A percentile compares a stretch with the other conserved stretches of the same genome.
Conservation (phyloP, 2,888 invertebrate species). For the Metalampra italica region DNA sequence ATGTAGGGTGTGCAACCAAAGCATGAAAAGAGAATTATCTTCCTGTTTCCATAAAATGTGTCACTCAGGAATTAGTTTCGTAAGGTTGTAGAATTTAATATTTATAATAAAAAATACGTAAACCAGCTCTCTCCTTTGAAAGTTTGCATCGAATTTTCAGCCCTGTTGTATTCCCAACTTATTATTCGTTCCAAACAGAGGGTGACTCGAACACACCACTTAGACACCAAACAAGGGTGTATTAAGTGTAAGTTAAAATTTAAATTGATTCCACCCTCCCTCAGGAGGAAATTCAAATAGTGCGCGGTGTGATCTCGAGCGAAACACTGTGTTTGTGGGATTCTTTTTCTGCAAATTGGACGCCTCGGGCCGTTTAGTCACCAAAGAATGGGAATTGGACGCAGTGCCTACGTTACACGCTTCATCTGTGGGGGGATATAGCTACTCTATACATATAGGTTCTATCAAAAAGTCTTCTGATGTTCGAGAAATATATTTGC, state of each 20-base stretch:
- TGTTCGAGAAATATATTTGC: background rate
- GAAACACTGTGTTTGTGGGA: constrained; percentile 69
- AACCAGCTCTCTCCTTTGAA: constrained; percentile 3
- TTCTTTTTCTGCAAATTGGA: constrained; percentile 76
- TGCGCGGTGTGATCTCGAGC: constrained; percentile 73
- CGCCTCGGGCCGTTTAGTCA: constrained; percentile 67
- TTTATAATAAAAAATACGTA: too few relatives aligned
- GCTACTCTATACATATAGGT: constrained; percentile 2
- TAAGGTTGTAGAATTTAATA: background rate
- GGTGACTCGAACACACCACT: constrained; percentile 77
- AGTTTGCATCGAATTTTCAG: constrained; percentile 40
- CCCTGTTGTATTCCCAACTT: constrained; percentile 69
- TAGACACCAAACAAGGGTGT: constrained; percentile 79
- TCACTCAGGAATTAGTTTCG: background rate
- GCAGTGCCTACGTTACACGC: constrained; percentile 45
- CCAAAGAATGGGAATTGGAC: constrained; percentile 48
- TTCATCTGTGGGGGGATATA: constrained; percentile 44
- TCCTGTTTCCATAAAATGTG: constrained; percentile 7
- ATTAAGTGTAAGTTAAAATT: constrained; percentile 79
- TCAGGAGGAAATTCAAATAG: constrained; percentile 72
- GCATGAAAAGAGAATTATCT: too few relatives aligned
- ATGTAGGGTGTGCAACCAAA: too few relatives aligned
- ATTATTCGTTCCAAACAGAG: constrained; percentile 71
- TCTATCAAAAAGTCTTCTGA: background rate
- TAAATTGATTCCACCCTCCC: constrained; percentile 77